Evolutionary conservation across 2,797 vertebrate species (phyloP), one percentile per base, ranked within the genome.

Genomic region (Yasuhikotakia modesta): DNA sequence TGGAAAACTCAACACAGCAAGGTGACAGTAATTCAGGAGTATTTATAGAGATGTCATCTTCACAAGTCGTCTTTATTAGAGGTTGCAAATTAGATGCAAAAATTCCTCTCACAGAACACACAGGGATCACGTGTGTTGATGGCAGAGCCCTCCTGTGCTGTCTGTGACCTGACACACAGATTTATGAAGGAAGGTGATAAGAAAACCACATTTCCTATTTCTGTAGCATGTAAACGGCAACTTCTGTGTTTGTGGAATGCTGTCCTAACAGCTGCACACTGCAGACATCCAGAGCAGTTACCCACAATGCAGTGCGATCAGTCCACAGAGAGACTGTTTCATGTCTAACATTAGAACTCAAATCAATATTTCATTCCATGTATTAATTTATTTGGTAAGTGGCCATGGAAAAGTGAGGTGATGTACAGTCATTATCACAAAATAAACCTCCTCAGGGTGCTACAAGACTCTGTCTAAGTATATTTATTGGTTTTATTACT

Each of bases 1-100:
- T 35, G 50, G 39, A 70, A 67, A 73, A 39, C 70, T 73, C 19
- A 66, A 52, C 48, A 52, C 22, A 32, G 43, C 64, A 58, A 27
- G 73, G 66, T 53, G 63, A 73, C 67, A 22, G 35, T 14, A 52
- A 63, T 19, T 65, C 12, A 27, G 30, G 39, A 19, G 17, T 24
- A 46, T 69, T 80, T 61, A 67, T 67, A 79, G 55, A 72, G 53
- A 17, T 55, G 19, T 48, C 35, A 73, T 66, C 57, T 19, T 69
- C 19, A 43, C 5, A 12, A 70, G 35, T 45, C n/a, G 8, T 17
- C 30, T 69, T 43, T 46, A 75, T 70, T 70, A 22, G 32, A 67
- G 73, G 35, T 67, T 76, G 50, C 7, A 67, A 76, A 67, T 67
- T 67, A 46, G 39, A 46, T 46, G 13, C 63, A 67, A 46, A 67